Evolutionary conservation across 2,113 vertebrate species (phyloP).

Genomic region (Macroglossus sobrinus): DNA sequence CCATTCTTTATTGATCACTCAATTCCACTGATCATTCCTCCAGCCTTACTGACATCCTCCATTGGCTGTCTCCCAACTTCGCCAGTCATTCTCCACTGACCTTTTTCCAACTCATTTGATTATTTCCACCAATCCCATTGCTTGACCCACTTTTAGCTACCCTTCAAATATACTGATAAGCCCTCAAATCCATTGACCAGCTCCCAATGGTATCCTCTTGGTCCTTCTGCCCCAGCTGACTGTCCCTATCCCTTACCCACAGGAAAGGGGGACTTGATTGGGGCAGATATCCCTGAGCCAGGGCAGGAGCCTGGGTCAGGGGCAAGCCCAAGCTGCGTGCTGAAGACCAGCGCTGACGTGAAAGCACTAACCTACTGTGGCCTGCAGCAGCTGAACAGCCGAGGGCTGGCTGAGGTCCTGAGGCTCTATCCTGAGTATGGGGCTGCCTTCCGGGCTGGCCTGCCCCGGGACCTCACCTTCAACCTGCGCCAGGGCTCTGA

Average conservation of each 20-base stretch:
- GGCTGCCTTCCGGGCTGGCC: conserved; percentile 89
- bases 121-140: not conserved
- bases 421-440: conserved; percentile 94
- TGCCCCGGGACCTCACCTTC: conserved; percentile 95
- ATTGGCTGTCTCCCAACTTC: not conserved
- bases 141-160: not conserved
- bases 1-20: not conserved
- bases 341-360: conserved; percentile 95
- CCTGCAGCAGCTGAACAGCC: conserved; percentile 92
- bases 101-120: not conserved
- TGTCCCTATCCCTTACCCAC: conserved; percentile 23
- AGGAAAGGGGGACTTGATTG: conserved; percentile 98
- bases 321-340: conserved; percentile 77
- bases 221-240: not conserved
- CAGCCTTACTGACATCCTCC: not conserved
- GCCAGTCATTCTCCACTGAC: not conserved
- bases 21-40: not conserved
- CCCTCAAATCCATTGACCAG: not conserved
- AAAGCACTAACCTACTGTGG: conserved; percentile 98
- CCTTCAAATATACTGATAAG: not conserved
- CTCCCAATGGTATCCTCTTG: not conserved
- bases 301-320: conserved; percentile 73
- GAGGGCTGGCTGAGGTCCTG: conserved; percentile 92
- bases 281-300: conserved; percentile 89
- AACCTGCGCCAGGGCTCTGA: conserved; percentile 93